phyloP scores from a whole-genome alignment of 2,113 vertebrate genomes.

The Perca flavescens region DNA sequence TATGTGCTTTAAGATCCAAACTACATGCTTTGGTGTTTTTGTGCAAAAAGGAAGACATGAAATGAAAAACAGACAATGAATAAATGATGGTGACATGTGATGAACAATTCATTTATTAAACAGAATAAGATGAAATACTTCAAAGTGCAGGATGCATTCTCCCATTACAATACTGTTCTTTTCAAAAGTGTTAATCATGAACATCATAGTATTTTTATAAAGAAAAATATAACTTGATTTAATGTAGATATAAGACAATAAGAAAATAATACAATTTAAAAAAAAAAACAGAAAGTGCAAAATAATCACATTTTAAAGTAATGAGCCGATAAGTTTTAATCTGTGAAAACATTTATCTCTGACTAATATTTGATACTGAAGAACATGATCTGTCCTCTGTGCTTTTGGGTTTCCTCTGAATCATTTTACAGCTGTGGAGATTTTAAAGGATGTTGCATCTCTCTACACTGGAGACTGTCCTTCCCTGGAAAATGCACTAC shows the following conservation, averaged over 20 bases:
- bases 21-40: not conserved
- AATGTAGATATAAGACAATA: not conserved
- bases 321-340: not conserved
- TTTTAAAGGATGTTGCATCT: not conserved
- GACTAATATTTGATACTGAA: not conserved
- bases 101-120: slow-evolving; percentile 23
- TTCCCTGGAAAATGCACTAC: too few relatives aligned
- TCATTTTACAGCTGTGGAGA: not conserved
- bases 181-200: not conserved
- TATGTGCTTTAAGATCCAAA: not conserved
- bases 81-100: not conserved
- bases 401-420: not conserved
- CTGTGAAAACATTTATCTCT: not conserved
- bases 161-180: not conserved
- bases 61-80: slow-evolving; percentile 25
- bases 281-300: not conserved
- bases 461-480: too few relatives aligned
- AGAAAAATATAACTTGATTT: not conserved
- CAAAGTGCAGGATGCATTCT: slow-evolving; percentile 28
- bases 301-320: not conserved
- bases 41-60: not conserved
- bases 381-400: not conserved
- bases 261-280: not conserved
- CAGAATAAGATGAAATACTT: not conserved
- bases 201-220: not conserved